Conservation (phyloP, 2,113 vertebrate genomes). For the Grallaria varia region DNA sequence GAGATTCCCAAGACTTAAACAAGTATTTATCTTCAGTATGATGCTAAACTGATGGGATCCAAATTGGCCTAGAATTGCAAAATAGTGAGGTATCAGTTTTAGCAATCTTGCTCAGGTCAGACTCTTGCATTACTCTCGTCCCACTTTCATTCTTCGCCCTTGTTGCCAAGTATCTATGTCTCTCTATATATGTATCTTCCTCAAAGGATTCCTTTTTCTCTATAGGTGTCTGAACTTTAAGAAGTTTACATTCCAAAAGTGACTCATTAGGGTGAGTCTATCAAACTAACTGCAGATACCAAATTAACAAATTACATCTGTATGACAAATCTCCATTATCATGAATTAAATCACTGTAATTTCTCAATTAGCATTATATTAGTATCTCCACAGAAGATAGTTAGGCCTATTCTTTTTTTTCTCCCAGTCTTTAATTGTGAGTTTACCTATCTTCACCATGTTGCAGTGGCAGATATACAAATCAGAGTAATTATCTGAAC, state of each 20-base stretch:
- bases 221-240: not conserved
- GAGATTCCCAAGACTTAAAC: not conserved
- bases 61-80: not conserved
- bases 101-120: not conserved
- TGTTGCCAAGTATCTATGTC: not conserved
- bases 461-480: not conserved
- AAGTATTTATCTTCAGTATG: not conserved
- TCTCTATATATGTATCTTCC: not conserved
- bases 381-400: not conserved
- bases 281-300: not conserved
- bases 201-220: not conserved
- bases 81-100: not conserved
- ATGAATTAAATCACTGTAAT: not conserved
- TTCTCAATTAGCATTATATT: not conserved
- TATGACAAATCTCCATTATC: not conserved
- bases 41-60: not conserved
- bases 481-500: not conserved
- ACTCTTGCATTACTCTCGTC: not conserved
- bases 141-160: not conserved
- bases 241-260: not conserved
- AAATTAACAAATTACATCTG: not conserved
- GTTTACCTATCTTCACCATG: not conserved
- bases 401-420: not conserved
- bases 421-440: not conserved
- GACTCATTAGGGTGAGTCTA: not conserved